Percentiles rank a stretch among this genome's conserved stretches.
Evolutionary conservation across 1,140 invertebrate genomes (phyloP).

Genomic region (Rhagoletis zephyria): DNA sequence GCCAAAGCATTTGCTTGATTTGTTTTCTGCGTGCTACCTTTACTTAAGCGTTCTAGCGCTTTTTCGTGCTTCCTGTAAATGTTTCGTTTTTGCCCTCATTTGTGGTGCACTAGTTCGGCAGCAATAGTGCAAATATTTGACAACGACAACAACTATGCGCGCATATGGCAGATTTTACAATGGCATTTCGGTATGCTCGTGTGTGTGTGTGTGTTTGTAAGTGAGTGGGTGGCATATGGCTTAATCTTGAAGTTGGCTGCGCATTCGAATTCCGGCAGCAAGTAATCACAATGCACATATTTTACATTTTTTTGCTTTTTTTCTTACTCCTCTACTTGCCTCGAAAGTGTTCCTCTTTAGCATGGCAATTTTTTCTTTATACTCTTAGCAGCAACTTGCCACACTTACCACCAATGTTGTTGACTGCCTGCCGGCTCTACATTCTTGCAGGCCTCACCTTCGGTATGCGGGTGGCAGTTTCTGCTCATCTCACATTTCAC

Average conservation of each 20-base stretch:
- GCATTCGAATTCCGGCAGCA: not conserved
- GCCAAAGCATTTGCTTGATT: not conserved
- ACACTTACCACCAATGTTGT: slow-evolving; percentile 18
- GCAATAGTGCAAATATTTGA: not conserved
- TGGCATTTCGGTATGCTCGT: not conserved
- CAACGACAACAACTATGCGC: not conserved
- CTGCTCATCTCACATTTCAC: slow-evolving; percentile 33
- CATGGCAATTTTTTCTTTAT: too few relatives aligned
- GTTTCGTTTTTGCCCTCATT: not conserved
- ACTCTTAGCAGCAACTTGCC: not conserved
- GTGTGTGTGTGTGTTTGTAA: not conserved
- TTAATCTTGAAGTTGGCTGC: slow-evolving; percentile 14
- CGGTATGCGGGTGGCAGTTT: not conserved
- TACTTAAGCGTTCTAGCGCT: not conserved
- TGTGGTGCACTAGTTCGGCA: not conserved
- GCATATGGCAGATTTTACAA: slow-evolving; percentile 2
- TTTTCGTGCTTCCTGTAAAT: slow-evolving; percentile 2
- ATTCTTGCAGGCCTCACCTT: not conserved
- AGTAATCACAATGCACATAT: not conserved
- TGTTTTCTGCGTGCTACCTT: not conserved
- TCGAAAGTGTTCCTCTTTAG: too few relatives aligned
- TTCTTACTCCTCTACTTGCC: not conserved
- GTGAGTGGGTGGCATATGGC: slow-evolving; percentile 42
- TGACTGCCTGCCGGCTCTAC: not conserved
- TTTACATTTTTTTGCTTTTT: not conserved